These are phyloP conservation scores for Gymnopithys bicolor DNA, from an alignment of 2,797 vertebrate genomes.

Conservation along the genomic window DNA sequence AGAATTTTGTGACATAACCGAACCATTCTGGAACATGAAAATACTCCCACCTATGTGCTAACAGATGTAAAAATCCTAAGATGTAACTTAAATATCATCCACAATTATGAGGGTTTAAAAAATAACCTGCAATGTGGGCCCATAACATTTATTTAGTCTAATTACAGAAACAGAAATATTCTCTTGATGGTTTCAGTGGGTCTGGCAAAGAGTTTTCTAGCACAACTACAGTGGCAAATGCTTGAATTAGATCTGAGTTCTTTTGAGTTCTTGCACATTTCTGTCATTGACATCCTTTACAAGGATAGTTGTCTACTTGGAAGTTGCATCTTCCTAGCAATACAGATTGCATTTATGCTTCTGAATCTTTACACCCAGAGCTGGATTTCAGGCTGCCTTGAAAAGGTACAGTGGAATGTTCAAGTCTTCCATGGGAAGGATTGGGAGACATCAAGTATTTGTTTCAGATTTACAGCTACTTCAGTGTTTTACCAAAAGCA, in stretches of 20 bases:
- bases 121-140: neutral
- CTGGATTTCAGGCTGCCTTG: neutral
- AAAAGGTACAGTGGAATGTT: neutral
- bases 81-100: neutral
- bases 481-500: neutral
- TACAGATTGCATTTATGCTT: neutral
- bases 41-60: neutral
- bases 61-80: neutral
- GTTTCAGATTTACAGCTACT: neutral
- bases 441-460: neutral
- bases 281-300: neutral
- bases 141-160: neutral
- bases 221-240: neutral
- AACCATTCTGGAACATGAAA: neutral
- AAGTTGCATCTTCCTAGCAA: neutral
- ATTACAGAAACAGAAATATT: neutral
- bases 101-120: neutral
- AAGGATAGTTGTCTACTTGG: neutral
- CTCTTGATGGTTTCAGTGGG: neutral
- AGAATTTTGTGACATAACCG: neutral
- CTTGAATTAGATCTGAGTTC: neutral
- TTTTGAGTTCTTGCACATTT: neutral
- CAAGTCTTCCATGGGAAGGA: neutral
- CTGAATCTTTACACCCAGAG: neutral
- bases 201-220: neutral